These are phyloP conservation scores for Abscondita cerata DNA, from an alignment of 2,888 invertebrate species.

Conservation along the genomic window DNA sequence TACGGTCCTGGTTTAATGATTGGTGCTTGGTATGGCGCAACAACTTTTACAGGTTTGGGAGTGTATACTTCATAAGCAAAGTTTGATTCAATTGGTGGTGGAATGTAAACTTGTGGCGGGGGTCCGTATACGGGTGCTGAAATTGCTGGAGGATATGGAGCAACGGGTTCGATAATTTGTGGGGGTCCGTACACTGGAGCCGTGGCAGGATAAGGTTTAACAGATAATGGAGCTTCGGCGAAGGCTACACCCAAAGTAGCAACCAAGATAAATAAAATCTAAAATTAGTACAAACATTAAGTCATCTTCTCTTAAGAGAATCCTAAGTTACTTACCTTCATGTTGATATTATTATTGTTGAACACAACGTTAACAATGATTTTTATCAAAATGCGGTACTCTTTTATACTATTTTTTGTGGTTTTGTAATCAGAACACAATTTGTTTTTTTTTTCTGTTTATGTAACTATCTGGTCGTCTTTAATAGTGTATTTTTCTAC, in stretches of 20 bases:
- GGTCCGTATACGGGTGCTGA: conserved; percentile 17
- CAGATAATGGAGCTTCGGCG: conserved; percentile 7
- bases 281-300: too few relatives aligned
- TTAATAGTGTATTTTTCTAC: too few relatives aligned
- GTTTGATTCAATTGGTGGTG: conserved; percentile 10
- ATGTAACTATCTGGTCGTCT: too few relatives aligned
- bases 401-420: too few relatives aligned
- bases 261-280: conserved; percentile 4
- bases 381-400: background rate
- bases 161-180: conserved; percentile 3
- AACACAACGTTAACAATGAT: background rate
- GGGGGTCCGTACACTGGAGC: conserved; percentile 9
- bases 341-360: background rate
- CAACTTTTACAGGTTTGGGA: conserved; percentile 12
- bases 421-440: too few relatives aligned
- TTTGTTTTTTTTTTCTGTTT: background rate
- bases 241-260: background rate
- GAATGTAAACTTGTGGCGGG: conserved; percentile 8
- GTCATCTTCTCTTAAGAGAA: too few relatives aligned
- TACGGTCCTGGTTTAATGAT: conserved; percentile 11
- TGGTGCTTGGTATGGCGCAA: conserved; percentile 8
- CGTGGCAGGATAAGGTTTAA: conserved; percentile 10
- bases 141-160: conserved; percentile 11
- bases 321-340: conserved; percentile 12
- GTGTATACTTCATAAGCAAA: conserved; percentile 17